phyloP scores from a whole-genome alignment of 2,113 vertebrate genomes.

The Tachuris rubrigastra region DNA sequence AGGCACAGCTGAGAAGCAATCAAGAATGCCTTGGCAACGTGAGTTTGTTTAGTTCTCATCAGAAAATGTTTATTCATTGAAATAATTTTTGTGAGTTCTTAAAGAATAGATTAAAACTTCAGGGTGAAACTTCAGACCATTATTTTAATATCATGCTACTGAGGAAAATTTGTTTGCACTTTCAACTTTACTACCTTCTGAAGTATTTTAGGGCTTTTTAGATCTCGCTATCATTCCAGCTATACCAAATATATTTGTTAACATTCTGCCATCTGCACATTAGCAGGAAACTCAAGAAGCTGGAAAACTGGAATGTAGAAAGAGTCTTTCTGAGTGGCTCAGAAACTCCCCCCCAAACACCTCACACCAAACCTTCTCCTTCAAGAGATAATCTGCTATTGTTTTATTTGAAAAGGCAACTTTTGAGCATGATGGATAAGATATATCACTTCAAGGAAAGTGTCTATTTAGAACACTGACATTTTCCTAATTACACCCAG shows the following conservation, averaged over 20 bases:
- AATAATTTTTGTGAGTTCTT: background rate
- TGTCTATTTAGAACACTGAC: background rate
- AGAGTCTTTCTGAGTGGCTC: background rate
- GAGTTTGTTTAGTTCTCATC: background rate
- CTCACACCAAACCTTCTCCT: background rate
- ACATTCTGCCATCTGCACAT: background rate
- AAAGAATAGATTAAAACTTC: background rate
- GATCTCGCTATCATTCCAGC: background rate
- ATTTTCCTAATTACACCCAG: background rate
- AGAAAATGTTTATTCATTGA: background rate
- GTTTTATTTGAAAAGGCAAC: background rate
- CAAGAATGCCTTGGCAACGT: background rate
- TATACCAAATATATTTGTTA: background rate
- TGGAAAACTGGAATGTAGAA: background rate
- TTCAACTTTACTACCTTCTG: background rate
- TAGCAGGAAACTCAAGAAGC: background rate
- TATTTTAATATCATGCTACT: background rate
- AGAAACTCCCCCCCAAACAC: fast-evolving
- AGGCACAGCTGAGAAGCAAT: background rate
- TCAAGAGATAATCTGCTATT: background rate
- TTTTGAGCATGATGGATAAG: background rate
- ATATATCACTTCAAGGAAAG: background rate
- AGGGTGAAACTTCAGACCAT: background rate
- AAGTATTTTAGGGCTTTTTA: background rate
- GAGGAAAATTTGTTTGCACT: background rate